phyloP scores from a whole-genome alignment of 2,797 vertebrate species.

The Lophius americanus region DNA sequence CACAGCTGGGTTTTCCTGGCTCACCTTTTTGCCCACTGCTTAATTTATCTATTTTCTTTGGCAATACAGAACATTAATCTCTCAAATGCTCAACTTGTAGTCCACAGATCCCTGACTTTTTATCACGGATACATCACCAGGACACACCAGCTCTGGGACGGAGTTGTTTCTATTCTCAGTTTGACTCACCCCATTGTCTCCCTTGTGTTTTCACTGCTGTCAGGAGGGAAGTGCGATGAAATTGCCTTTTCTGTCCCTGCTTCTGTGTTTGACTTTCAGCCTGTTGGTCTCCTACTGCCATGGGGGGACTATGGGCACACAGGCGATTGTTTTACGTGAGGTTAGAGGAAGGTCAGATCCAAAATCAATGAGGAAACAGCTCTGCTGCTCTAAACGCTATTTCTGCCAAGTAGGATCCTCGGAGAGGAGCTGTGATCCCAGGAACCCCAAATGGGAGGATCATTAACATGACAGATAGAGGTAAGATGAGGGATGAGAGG shows the following conservation, averaged over 20 bases:
- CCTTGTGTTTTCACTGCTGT: constrained; percentile 57
- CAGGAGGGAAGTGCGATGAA: constrained; percentile 74
- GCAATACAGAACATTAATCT: constrained; percentile 32
- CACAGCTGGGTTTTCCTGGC: constrained; percentile 63
- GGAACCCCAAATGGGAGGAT: constrained; percentile 71
- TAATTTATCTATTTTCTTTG: constrained; percentile 57
- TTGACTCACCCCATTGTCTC: constrained; percentile 54
- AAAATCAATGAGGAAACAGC: constrained; percentile 84
- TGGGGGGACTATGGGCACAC: constrained; percentile 38
- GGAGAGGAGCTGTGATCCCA: constrained; percentile 71
- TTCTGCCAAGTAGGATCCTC: constrained; percentile 73
- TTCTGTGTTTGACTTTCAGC: constrained; percentile 60
- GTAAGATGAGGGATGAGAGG: constrained; percentile 43
- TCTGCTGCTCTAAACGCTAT: constrained; percentile 75
- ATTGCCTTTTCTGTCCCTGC: constrained; percentile 52
- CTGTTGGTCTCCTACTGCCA: constrained; percentile 46
- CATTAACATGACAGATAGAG: constrained; percentile 67
- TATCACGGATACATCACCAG: background rate
- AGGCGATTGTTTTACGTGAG: constrained; percentile 80
- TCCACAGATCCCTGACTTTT: background rate
- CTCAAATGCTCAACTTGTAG: background rate
- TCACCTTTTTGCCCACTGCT: constrained; percentile 62
- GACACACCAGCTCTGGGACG: constrained; percentile 40
- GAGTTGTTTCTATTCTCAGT: constrained; percentile 35
- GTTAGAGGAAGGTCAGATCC: constrained; percentile 85